Evolutionary conservation across 2,888 invertebrate species (phyloP).

Genomic region (Buathra laborator): DNA sequence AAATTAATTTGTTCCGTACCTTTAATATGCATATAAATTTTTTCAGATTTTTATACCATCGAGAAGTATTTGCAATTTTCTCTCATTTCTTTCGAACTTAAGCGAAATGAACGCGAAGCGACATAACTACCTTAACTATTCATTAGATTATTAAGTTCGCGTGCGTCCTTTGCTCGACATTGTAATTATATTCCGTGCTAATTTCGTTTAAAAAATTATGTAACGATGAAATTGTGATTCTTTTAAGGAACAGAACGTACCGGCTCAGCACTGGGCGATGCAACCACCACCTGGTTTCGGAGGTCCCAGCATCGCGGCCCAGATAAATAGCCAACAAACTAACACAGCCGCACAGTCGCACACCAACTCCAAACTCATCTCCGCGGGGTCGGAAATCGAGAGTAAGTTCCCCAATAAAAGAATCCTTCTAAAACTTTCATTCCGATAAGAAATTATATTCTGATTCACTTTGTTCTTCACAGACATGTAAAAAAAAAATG

Average conservation of each 20-base stretch:
- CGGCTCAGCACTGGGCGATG: constrained; percentile 84
- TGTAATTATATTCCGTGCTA: no score
- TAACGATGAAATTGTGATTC: constrained; percentile 8
- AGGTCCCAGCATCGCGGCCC: constrained; percentile 80
- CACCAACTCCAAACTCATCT: constrained; percentile 84
- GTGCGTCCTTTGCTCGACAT: no score
- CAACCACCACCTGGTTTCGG: constrained; percentile 84
- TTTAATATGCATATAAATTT: no score
- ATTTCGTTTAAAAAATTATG: no score
- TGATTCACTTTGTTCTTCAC: background rate
- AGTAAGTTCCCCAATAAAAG: constrained; percentile 77
- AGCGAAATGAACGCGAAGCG: no score
- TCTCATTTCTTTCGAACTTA: no score
- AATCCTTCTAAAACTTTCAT: background rate
- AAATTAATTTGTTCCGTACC: no score
- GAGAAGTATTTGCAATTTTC: no score
- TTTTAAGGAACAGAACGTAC: constrained; percentile 80
- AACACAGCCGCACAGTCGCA: constrained; percentile 84
- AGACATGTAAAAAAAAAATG: constrained; percentile 64
- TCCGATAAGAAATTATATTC: background rate
- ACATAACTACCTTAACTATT: no score
- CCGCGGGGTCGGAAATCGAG: constrained; percentile 84
- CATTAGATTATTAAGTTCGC: no score
- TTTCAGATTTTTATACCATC: no score
- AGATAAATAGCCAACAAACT: constrained; percentile 81